phyloP scores from a whole-genome alignment of 2,888 invertebrate genomes.

The Venusia cambrica region DNA sequence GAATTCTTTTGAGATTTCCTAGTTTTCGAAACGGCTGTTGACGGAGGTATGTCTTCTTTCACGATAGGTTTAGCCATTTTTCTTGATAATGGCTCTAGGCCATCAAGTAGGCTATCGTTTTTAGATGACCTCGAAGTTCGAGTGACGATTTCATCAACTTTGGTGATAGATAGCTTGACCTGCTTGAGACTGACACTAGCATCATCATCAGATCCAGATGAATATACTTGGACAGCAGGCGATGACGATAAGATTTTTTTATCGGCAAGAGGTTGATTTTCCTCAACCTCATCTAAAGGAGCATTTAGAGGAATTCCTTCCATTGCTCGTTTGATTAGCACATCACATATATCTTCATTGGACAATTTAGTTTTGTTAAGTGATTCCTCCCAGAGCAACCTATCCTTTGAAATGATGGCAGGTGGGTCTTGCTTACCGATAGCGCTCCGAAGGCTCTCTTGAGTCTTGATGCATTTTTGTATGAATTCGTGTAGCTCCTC shows the following conservation, averaged over 20 bases:
- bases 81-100: slow-evolving; percentile 9
- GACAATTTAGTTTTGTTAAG: slow-evolving; percentile 65
- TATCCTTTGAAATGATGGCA: slow-evolving; percentile 50
- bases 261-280: slow-evolving; percentile 18
- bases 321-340: slow-evolving; percentile 71
- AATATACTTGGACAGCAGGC: slow-evolving; percentile 20
- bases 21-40: no score
- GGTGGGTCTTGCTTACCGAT: slow-evolving; percentile 49
- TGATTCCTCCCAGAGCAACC: slow-evolving; percentile 65
- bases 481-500: slow-evolving; percentile 73
- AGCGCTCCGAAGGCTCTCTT: slow-evolving; percentile 52
- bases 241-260: slow-evolving; percentile 28
- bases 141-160: slow-evolving; percentile 31
- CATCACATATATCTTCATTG: slow-evolving; percentile 74
- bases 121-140: slow-evolving; percentile 20
- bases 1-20: slow-evolving; percentile 20
- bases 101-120: slow-evolving; percentile 7
- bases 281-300: slow-evolving; percentile 29
- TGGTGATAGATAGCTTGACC: slow-evolving; percentile 33
- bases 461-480: slow-evolving; percentile 68
- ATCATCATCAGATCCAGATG: slow-evolving; percentile 17
- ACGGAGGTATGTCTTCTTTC: no score
- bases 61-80: slow-evolving; percentile 10
- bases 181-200: slow-evolving; percentile 37
- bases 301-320: slow-evolving; percentile 53